Evolutionary conservation across 2,113 vertebrate genomes (phyloP), one percentile per base, ranked within the genome.

Genomic region (Dissostichus mawsoni): DNA sequence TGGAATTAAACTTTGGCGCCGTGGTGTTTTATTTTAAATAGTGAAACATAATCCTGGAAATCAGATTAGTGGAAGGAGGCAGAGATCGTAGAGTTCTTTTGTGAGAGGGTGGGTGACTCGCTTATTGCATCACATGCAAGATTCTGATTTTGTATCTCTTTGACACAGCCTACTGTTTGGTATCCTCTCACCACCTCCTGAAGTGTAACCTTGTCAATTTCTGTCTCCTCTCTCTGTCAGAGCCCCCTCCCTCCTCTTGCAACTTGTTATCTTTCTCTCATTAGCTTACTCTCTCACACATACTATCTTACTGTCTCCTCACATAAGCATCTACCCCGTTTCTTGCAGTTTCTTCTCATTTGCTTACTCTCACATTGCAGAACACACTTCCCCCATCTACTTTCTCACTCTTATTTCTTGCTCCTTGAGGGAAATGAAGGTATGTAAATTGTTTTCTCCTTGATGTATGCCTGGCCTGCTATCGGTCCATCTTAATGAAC

Each of bases 361-460:
- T 66, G 36, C 53, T n/a, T 48, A 11, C 50, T 6, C 67, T 47
- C 69, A n/a, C 58, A 51, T 48, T 52, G 58, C 18, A 36, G 12
- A 18, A 2, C 44, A 8, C 29, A 7, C 13, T 47, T 41, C 69
- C 8, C 18, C 62, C 25, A 41, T 59, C 44, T 53, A 53, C 74
- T 63, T 66, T 74, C 58, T 69, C 61, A 36, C 82, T 64, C 63
- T 83, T 70, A 53, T 51, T 76, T 58, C 51, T 76, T 62, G 29
- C 65, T 85, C 83, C 83, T 70, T 16, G 11, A 36, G 82, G 81
- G 82, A 75, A 87, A 75, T 29, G 9, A 74, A 86, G 81, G 87
- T 84, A 90, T 94, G 87, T 83, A 89, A 93, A 92, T 91, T 83
- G 83, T 91, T 90, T 79, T 88, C 80, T 70, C 69, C 79, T 74